Percentiles rank a stretch among this genome's conserved stretches.
These are phyloP conservation scores for Gobiocypris rarus DNA, from an alignment of 2,113 vertebrate species.

Conservation along the genomic window DNA sequence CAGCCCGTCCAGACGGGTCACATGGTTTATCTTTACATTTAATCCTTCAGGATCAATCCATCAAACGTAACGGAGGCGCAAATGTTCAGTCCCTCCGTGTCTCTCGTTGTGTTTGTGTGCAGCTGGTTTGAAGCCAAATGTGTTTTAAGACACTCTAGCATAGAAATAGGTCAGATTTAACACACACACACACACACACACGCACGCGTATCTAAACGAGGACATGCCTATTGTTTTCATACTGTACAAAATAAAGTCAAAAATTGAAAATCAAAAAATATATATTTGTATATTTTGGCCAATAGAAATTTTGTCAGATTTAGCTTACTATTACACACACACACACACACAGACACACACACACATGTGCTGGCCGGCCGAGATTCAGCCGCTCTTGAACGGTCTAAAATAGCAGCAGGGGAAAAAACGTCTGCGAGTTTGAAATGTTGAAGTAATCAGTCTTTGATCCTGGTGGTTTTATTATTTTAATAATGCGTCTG, in stretches of 20 bases:
- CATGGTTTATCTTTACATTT: not conserved
- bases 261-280: too few species aligned
- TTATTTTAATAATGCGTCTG: constrained; percentile 77
- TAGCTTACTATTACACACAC: not conserved
- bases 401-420: constrained; percentile 43
- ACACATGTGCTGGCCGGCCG: not conserved
- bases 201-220: not conserved
- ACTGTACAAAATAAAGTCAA: too few species aligned
- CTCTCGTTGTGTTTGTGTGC: not conserved
- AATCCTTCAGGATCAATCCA: not conserved
- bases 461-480: constrained; percentile 77
- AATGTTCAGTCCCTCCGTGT: not conserved
- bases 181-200: not conserved
- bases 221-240: not conserved
- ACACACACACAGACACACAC: not conserved
- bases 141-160: not conserved
- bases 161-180: constrained; percentile 21
- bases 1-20: not conserved
- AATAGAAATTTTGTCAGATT: too few species aligned
- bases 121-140: not conserved
- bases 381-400: not conserved
- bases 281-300: too few species aligned
- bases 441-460: constrained; percentile 72
- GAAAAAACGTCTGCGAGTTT: constrained; percentile 33
- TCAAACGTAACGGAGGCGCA: not conserved